phyloP scores from a whole-genome alignment of 2,113 vertebrate species.

The Syngnathus floridae region DNA sequence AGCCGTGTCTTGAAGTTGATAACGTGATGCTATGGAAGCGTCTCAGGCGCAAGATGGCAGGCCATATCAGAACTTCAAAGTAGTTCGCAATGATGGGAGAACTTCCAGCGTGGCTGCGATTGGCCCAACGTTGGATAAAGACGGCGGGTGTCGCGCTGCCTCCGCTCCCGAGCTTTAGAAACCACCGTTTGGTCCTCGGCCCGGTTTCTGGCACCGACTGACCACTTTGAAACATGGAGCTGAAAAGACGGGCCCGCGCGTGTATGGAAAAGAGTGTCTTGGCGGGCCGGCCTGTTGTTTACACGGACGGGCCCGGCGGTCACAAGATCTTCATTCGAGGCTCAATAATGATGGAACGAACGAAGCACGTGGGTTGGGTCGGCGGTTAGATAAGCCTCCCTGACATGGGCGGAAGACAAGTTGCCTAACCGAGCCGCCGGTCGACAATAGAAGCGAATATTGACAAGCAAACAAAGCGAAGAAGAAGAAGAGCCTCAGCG shows the following conservation, averaged over 20 bases:
- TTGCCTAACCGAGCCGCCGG: no score
- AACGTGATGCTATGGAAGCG: no score
- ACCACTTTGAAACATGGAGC: not conserved
- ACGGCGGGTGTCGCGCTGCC: not conserved
- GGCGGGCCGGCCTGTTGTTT: slow-evolving; percentile 27
- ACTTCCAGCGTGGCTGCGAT: no score
- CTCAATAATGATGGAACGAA: slow-evolving; percentile 53
- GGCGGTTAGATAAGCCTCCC: slow-evolving; percentile 42
- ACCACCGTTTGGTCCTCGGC: not conserved
- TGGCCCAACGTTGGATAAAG: no score
- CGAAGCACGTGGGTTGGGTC: slow-evolving; percentile 57
- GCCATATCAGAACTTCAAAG: no score
- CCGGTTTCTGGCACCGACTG: not conserved
- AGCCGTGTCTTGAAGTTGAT: no score
- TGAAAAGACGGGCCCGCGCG: not conserved
- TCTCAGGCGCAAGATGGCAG: no score
- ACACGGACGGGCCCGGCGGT: slow-evolving; percentile 44
- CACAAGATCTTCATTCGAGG: slow-evolving; percentile 61
- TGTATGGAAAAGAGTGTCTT: slow-evolving; percentile 1
- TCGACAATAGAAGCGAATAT: no score
- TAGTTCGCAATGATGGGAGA: no score
- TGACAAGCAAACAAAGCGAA: not conserved
- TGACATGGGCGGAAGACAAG: slow-evolving; percentile 44
- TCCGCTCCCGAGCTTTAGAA: not conserved
- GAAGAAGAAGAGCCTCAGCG: slow-evolving; percentile 4